Evolutionary conservation across 2,113 vertebrate species (phyloP).

Genomic region (Propithecus coquereli): DNA sequence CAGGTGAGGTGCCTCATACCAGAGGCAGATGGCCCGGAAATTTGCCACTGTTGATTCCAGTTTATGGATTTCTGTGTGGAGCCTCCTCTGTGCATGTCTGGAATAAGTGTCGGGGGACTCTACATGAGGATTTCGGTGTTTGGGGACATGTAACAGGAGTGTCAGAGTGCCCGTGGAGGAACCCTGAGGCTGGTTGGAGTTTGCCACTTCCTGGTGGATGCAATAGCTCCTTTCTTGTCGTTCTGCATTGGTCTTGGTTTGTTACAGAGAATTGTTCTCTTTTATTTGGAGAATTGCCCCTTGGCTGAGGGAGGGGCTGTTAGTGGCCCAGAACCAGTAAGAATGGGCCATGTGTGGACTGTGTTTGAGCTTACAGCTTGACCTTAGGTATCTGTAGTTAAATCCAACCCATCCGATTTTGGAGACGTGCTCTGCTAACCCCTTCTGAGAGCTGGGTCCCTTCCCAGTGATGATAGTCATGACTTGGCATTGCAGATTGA

Average conservation of each 20-base stretch:
- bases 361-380: neutral
- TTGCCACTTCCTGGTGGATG: neutral
- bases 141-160: rapidly evolving
- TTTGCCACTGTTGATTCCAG: neutral
- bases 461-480: neutral
- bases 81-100: neutral
- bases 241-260: neutral
- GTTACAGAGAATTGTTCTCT: neutral
- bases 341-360: neutral
- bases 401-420: neutral
- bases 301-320: neutral
- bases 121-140: neutral
- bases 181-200: neutral
- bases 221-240: neutral
- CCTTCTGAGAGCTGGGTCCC: neutral
- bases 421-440: neutral
- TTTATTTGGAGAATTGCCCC: neutral
- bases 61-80: neutral
- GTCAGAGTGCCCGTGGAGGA: neutral
- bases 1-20: conserved; percentile 76
- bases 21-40: neutral
- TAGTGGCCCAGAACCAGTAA: neutral
- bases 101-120: neutral
- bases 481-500: neutral
- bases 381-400: neutral